phyloP scores from a whole-genome alignment of 2,113 vertebrate species.

The Corynorhinus townsendii region DNA sequence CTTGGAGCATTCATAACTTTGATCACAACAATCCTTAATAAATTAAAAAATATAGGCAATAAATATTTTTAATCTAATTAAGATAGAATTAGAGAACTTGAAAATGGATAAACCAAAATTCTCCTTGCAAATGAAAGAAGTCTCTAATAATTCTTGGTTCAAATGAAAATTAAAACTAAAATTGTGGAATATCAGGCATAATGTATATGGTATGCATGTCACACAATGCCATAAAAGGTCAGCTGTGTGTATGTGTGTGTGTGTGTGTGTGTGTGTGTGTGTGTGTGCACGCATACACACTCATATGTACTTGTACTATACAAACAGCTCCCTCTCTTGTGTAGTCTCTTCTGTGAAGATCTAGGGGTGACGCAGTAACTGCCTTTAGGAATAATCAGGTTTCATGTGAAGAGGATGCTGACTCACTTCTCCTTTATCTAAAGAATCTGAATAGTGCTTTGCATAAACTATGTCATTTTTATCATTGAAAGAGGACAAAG shows the following conservation, averaged over 20 bases:
- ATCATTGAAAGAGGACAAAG: neutral
- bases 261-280: too few relatives aligned
- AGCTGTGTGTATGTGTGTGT: too few relatives aligned
- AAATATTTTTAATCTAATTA: neutral
- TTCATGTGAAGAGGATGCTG: neutral
- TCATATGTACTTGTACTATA: neutral
- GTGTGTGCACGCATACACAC: fast-evolving
- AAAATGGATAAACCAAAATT: neutral
- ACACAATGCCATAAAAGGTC: neutral
- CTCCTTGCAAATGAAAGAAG: neutral
- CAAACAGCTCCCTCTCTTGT: neutral
- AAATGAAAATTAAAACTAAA: neutral
- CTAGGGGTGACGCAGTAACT: neutral
- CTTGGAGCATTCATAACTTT: neutral
- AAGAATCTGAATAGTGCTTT: conserved; percentile 5
- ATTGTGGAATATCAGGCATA: neutral
- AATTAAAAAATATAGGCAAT: neutral
- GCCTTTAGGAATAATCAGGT: neutral
- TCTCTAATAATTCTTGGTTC: neutral
- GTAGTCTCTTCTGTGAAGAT: neutral
- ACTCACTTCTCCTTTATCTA: conserved; percentile 27
- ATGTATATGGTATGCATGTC: too few relatives aligned
- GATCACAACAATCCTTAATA: neutral
- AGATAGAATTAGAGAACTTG: neutral
- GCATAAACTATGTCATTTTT: neutral